Evolutionary conservation across 2,797 vertebrate species (phyloP).

Genomic region (Mergus octosetaceus): DNA sequence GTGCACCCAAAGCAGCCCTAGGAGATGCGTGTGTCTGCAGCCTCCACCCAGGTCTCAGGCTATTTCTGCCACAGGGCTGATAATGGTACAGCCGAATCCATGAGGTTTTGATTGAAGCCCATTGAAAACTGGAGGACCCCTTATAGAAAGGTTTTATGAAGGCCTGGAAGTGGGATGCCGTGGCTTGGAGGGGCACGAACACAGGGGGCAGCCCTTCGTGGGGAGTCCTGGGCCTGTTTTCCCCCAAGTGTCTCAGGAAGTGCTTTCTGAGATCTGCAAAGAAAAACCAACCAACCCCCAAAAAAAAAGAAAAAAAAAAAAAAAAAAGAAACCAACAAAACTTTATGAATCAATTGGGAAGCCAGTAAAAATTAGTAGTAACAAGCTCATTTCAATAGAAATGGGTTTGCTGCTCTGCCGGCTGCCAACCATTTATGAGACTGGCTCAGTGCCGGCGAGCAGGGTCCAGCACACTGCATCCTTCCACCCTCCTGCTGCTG

Average conservation of each 20-base stretch:
- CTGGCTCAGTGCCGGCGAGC: conserved; percentile 72
- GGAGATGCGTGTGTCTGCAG: neutral
- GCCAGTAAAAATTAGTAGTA: conserved; percentile 71
- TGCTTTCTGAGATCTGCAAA: conserved; percentile 37
- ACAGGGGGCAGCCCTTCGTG: neutral
- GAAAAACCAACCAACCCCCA: neutral
- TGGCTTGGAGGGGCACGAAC: neutral
- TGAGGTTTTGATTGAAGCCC: neutral
- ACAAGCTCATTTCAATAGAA: conserved; percentile 73
- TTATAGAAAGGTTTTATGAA: neutral
- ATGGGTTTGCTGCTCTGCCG: conserved; percentile 68
- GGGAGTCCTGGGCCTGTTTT: neutral
- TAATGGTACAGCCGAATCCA: neutral
- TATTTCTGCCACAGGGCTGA: neutral
- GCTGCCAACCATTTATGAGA: conserved; percentile 79
- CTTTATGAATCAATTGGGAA: conserved; percentile 67
- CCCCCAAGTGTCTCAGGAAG: neutral
- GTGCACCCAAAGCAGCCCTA: accelerated
- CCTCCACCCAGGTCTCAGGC: neutral
- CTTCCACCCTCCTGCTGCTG: conserved; percentile 79
- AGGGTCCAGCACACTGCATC: conserved; percentile 69
- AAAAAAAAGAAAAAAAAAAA: neutral
- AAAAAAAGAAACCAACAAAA: neutral
- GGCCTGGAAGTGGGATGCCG: accelerated
- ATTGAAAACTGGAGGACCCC: neutral